Percentiles rank a stretch among this genome's conserved stretches.
Evolutionary conservation across 2,888 invertebrate species (phyloP).

Genomic region (Steinernema carpocapsae): DNA sequence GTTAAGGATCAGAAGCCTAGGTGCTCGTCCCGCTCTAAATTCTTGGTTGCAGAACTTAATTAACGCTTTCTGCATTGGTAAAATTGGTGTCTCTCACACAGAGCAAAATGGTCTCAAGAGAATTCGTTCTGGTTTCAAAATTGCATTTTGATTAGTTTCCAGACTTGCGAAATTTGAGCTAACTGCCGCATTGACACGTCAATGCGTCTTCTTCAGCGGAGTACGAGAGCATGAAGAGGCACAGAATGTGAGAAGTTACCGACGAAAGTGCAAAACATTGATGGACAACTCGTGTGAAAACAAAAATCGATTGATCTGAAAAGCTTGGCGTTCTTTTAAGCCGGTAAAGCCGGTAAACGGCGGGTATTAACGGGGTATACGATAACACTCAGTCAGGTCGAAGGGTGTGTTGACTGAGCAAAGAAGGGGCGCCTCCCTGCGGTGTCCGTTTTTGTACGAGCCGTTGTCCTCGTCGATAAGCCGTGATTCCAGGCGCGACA

Average conservation of each 20-base stretch:
- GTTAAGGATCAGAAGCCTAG: too few relatives aligned
- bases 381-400: conserved; percentile 6
- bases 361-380: neutral
- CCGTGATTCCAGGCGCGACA: too few relatives aligned
- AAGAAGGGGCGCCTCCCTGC: neutral
- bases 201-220: too few relatives aligned
- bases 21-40: too few relatives aligned
- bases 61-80: neutral
- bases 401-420: neutral
- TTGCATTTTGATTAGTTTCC: conserved; percentile 11
- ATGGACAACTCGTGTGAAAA: neutral
- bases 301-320: conserved; percentile 1
- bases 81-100: neutral
- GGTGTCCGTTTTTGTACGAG: conserved; percentile 26
- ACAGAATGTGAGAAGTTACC: neutral
- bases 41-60: too few relatives aligned
- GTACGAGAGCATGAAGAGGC: neutral
- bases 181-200: neutral
- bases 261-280: neutral
- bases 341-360: too few relatives aligned
- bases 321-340: too few relatives aligned
- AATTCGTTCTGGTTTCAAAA: neutral
- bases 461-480: conserved; percentile 25
- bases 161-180: conserved; percentile 1
- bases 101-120: conserved; percentile 3